phyloP scores from a whole-genome alignment of 2,888 invertebrate genomes.

The Anoplius nigerrimus region DNA sequence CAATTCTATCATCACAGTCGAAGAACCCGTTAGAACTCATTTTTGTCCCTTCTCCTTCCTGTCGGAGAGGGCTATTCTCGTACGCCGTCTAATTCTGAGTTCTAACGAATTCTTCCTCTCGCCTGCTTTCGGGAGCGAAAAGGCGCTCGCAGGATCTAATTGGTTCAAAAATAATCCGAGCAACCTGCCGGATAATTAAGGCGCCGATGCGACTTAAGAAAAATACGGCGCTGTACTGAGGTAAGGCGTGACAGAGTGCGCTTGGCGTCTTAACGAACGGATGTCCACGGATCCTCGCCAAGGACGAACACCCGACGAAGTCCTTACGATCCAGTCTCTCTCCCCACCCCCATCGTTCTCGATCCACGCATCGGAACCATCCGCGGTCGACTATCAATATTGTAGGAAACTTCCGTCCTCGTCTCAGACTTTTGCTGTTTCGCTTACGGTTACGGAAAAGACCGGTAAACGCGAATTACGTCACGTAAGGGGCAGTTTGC shows the following conservation, averaged over 20 bases:
- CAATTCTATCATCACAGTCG: slow-evolving; percentile 11
- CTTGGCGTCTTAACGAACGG: no score
- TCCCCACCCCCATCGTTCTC: no score
- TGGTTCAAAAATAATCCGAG: slow-evolving; percentile 42
- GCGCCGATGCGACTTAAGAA: background rate
- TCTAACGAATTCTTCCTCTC: slow-evolving; percentile 25
- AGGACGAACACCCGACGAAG: background rate
- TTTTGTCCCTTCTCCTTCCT: background rate
- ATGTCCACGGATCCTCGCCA: no score
- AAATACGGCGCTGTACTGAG: slow-evolving; percentile 9
- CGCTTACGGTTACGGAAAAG: no score
- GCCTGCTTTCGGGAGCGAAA: slow-evolving; percentile 29
- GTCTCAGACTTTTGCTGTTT: no score
- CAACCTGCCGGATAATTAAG: slow-evolving; percentile 3
- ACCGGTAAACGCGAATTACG: no score
- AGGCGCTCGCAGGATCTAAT: slow-evolving; percentile 37
- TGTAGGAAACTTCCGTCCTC: no score
- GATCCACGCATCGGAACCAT: no score
- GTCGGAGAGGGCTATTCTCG: slow-evolving; percentile 31
- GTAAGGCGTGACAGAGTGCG: background rate
- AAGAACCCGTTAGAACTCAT: slow-evolving; percentile 31
- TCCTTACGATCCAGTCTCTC: background rate
- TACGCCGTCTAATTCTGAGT: slow-evolving; percentile 51
- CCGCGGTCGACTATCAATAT: no score
- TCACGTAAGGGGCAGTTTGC: no score